Evolutionary conservation across 2,797 vertebrate species (phyloP), one percentile per base, ranked within the genome.

Genomic region (Xenopus petersii): DNA sequence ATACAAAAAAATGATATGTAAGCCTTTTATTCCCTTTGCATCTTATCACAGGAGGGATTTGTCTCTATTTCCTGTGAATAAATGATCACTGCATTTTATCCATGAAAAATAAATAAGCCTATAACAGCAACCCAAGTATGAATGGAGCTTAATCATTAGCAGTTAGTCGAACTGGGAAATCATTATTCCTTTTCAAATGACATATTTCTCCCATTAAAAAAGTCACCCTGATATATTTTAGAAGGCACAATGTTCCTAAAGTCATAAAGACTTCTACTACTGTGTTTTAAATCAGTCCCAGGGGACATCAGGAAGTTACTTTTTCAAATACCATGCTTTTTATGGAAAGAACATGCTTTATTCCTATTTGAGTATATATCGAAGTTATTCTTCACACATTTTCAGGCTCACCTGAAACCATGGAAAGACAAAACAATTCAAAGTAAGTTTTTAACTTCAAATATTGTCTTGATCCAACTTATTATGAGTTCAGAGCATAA

Each of bases 401-500:
- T 58, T 58, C 24, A 73, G 55, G 12, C 11, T 56, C 12, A 46
- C n/a, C 33, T 74, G 24, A 69, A 51, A 17, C 47, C n/a, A 63
- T 49, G 75, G 65, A 80, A 70, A 75, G 49, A 26, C 46, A 59
- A 16, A 46, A 63, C 33, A 73, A 73, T 67, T 67, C 63, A 61
- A 21, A 71, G 78, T 80, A 12, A 62, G 67, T 73, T 55, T 55
- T 55, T 16, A 2, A 55, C 13, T 2, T 55, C 54, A 55, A 55
- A 55, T 55, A 55, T 55, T 55, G 54, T 21, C 21, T 21, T 21
- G 21, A 21, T 21, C 21, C 21, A 21, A 21, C 21, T 21, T 21
- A 21, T 21, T 21, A 21, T 21, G 21, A 21, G 21, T 21, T 21
- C 48, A 49, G 48, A 49, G 10, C 1, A 49, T 49, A 49, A 9